phyloP scores from a whole-genome alignment of 30 jellyfish, hydroid and myxozoan genomes.

The Pseudorhiza aurosa region DNA sequence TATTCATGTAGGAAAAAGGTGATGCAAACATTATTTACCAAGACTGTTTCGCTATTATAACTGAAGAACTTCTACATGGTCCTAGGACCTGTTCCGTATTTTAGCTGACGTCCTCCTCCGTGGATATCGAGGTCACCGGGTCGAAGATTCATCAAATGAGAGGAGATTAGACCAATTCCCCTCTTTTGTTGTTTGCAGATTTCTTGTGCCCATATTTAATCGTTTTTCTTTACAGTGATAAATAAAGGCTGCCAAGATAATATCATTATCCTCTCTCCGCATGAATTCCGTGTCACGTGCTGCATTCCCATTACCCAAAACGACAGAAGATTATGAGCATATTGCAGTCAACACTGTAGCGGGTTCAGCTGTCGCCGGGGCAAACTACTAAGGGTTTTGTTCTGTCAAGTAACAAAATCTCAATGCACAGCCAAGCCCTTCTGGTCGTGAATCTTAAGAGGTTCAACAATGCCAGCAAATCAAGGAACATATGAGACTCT shows the following conservation, averaged over 20 bases:
- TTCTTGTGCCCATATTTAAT: slow-evolving; percentile 29
- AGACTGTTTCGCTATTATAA: too few species aligned
- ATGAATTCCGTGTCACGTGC: slow-evolving; percentile 19
- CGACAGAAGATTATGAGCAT: background rate
- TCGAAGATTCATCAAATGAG: slow-evolving; percentile 38
- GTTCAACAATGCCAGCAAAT: too few species aligned
- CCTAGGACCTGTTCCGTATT: too few species aligned
- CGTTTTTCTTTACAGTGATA: slow-evolving; percentile 29
- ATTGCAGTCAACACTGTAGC: too few species aligned
- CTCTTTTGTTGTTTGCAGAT: slow-evolving; percentile 29
- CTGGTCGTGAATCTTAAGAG: too few species aligned
- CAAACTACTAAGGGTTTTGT: background rate
- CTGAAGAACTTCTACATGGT: too few species aligned
- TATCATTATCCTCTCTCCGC: slow-evolving; percentile 33
- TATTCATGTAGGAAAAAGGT: too few species aligned
- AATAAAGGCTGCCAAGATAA: slow-evolving; percentile 31
- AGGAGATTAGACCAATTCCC: slow-evolving; percentile 22
- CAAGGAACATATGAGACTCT: too few species aligned
- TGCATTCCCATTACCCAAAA: slow-evolving; percentile 1
- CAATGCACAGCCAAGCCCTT: background rate
- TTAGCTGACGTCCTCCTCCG: background rate
- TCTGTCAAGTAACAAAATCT: background rate
- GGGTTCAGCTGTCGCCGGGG: too few species aligned
- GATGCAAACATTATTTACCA: too few species aligned
- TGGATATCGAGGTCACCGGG: slow-evolving; percentile 51